Percentiles rank a stretch among this genome's conserved stretches.
Evolutionary conservation across 2,888 invertebrate species (phyloP).

Genomic region (Melinaea marsaeus): DNA sequence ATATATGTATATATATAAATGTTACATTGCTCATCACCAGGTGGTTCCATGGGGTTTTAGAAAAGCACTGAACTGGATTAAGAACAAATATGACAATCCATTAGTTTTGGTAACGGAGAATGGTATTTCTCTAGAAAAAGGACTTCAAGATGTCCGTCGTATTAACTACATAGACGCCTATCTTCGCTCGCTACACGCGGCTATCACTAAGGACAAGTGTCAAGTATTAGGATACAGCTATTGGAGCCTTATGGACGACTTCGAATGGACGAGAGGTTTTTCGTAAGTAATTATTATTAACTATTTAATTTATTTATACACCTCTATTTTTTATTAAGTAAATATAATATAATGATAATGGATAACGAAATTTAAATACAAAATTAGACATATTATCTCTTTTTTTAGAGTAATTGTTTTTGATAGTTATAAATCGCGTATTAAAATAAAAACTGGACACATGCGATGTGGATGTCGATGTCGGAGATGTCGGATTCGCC

Average conservation of each 20-base stretch:
- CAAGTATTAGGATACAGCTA: slow-evolving; percentile 82
- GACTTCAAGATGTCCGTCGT: slow-evolving; percentile 66
- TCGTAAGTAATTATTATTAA: slow-evolving; percentile 63
- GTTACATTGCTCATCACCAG: no score
- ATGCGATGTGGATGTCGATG: no score
- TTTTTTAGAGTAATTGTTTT: no score
- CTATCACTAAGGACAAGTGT: slow-evolving; percentile 76
- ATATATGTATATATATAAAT: no score
- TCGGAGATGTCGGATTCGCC: no score
- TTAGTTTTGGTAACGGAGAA: slow-evolving; percentile 79
- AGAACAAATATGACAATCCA: slow-evolving; percentile 77
- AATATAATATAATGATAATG: no score
- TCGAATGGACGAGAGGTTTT: slow-evolving; percentile 87
- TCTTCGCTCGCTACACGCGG: slow-evolving; percentile 62
- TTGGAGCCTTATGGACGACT: slow-evolving; percentile 90
- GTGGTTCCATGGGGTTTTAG: slow-evolving; percentile 82
- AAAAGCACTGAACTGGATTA: slow-evolving; percentile 80
- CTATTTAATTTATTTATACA: background rate
- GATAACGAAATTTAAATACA: no score
- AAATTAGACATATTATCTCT: no score
- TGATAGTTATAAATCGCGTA: no score
- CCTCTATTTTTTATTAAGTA: background rate
- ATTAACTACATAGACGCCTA: slow-evolving; percentile 75
- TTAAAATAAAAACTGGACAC: no score
- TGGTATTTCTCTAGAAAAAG: slow-evolving; percentile 72